phyloP scores from a whole-genome alignment of 2,888 invertebrate genomes.

The Stenolophus ochropezus region DNA sequence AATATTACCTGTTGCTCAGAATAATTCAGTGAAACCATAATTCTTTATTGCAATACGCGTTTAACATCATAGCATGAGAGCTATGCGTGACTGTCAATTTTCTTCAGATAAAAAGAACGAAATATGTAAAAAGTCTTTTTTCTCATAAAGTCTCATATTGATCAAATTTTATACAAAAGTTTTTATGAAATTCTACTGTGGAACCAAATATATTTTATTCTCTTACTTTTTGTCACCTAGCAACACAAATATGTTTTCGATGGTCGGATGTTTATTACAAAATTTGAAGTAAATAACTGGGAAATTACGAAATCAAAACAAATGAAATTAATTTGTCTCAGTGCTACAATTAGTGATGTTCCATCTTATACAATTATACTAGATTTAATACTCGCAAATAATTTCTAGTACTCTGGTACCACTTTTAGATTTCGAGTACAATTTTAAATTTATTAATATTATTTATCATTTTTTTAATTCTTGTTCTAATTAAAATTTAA shows the following conservation, averaged over 20 bases:
- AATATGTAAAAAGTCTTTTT: conserved; percentile 7
- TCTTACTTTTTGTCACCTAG: neutral
- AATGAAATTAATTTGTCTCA: too few species aligned
- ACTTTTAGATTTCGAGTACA: too few species aligned
- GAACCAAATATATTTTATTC: neutral
- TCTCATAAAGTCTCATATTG: neutral
- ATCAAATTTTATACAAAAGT: conserved; percentile 13
- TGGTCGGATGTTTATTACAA: neutral
- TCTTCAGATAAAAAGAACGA: neutral
- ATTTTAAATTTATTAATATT: too few species aligned
- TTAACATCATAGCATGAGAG: neutral
- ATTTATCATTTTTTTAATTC: too few species aligned
- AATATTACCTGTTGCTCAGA: conserved; percentile 50
- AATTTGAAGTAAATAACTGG: neutral
- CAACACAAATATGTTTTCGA: neutral
- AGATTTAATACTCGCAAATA: too few species aligned
- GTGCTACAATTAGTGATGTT: too few species aligned
- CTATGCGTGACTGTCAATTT: conserved; percentile 25
- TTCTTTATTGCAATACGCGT: conserved; percentile 29
- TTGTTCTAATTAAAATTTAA: too few species aligned
- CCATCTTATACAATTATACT: too few species aligned
- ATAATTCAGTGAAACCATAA: conserved; percentile 35
- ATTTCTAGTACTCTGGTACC: too few species aligned
- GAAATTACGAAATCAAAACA: neutral
- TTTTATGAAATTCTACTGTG: neutral